Percentiles rank a stretch among this genome's conserved stretches.
Evolutionary conservation across 2,888 invertebrate genomes (phyloP).

Genomic region (Hirudinaria manillensis): DNA sequence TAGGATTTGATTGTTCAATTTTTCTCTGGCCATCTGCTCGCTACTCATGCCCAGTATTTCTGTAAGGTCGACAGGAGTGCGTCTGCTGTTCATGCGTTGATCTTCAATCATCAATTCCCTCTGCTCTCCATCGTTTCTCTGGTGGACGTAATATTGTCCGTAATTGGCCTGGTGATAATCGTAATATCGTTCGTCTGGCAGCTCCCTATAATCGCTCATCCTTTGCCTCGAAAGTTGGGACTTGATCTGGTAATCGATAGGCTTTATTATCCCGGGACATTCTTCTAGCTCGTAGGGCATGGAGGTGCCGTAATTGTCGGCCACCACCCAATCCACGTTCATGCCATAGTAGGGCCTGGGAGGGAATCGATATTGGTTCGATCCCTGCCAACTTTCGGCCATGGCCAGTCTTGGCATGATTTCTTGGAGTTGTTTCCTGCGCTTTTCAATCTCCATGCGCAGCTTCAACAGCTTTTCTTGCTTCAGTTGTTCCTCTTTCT

Average conservation of each 20-base stretch:
- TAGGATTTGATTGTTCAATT: not conserved
- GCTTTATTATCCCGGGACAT: constrained; percentile 50
- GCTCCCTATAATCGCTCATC: not conserved
- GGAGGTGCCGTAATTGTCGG: not conserved
- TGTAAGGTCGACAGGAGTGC: not conserved
- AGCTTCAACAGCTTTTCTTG: constrained; percentile 61
- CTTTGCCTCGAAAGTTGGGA: not conserved
- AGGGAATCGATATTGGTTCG: not conserved
- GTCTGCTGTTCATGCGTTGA: not conserved
- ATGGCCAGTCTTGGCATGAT: constrained; percentile 52
- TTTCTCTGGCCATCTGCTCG: not conserved
- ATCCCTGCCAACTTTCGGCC: constrained; percentile 17
- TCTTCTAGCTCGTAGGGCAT: constrained; percentile 10
- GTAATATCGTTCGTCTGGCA: not conserved
- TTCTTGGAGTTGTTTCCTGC: constrained; percentile 61
- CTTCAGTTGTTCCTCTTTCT: constrained; percentile 60
- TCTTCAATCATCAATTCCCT: not conserved
- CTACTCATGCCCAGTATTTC: constrained; percentile 12
- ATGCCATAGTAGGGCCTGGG: not conserved
- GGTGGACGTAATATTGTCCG: constrained; percentile 1
- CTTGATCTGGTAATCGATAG: constrained; percentile 47
- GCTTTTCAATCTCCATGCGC: constrained; percentile 61
- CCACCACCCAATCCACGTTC: constrained; percentile 2
- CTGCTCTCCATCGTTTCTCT: not conserved
- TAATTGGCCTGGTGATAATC: not conserved